Evolutionary conservation across 2,113 vertebrate species (phyloP).

Genomic region (Lepus americanus): DNA sequence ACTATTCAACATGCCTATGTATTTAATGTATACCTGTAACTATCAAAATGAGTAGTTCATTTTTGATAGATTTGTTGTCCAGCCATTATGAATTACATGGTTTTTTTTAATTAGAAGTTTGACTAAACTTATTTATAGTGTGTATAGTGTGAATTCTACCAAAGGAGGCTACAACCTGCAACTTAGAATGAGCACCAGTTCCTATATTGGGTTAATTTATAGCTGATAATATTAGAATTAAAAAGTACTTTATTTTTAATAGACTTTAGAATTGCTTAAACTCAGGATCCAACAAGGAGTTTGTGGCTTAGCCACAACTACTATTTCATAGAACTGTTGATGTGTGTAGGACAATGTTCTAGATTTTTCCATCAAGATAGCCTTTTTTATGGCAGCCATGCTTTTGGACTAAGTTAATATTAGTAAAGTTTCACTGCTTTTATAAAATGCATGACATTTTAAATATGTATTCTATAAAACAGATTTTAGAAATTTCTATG

Average conservation of each 20-base stretch:
- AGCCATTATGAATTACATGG: conserved; percentile 70
- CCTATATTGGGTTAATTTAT: conserved; percentile 59
- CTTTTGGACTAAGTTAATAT: conserved; percentile 56
- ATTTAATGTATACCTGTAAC: conserved; percentile 88
- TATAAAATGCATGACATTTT: conserved; percentile 75
- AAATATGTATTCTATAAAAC: conserved; percentile 60
- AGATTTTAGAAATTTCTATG: conserved; percentile 36
- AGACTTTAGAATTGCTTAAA: conserved; percentile 62
- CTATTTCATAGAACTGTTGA: conserved; percentile 18
- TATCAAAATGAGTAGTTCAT: conserved; percentile 85
- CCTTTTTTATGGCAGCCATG: conserved; percentile 28
- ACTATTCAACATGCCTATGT: conserved; percentile 88
- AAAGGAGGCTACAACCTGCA: conserved; percentile 44
- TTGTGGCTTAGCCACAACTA: conserved; percentile 29
- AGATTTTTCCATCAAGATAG: conserved; percentile 1
- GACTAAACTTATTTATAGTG: conserved; percentile 71
- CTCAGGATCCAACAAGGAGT: conserved; percentile 56
- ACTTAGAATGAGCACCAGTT: conserved; percentile 65
- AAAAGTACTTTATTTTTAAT: conserved; percentile 55
- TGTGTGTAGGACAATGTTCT: conserved; percentile 55
- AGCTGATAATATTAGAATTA: conserved; percentile 54
- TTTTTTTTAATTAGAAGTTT: conserved; percentile 62
- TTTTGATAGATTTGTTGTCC: conserved; percentile 83
- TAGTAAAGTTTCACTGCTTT: conserved; percentile 65
- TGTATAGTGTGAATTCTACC: conserved; percentile 81